These are phyloP conservation scores for Trissoscelio sp. DNA, from an alignment of 2,888 invertebrate species.

Conservation along the genomic window DNA sequence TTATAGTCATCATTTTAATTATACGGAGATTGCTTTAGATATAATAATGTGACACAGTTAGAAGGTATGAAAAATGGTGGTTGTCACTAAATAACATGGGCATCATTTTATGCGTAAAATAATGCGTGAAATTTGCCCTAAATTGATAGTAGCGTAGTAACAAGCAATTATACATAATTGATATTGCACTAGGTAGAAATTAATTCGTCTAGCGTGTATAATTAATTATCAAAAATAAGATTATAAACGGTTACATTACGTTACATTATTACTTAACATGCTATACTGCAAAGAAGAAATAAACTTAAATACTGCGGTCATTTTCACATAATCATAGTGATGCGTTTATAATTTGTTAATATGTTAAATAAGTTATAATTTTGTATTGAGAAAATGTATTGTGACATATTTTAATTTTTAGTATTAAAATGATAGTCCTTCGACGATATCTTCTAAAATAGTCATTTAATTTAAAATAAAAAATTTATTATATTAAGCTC, in stretches of 20 bases:
- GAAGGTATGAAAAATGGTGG: background rate
- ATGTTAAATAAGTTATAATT: no score
- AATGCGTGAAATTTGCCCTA: slow-evolving; percentile 1
- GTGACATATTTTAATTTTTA: no score
- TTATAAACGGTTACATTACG: background rate
- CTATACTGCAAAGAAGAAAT: background rate
- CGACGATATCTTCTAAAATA: no score
- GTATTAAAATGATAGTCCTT: no score
- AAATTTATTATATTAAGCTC: no score
- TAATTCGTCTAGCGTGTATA: background rate
- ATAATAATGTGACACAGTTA: no score
- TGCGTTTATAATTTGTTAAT: no score
- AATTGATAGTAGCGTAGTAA: slow-evolving; percentile 5
- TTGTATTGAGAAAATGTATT: no score
- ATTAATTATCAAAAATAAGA: slow-evolving; percentile 10
- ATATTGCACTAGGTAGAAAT: background rate
- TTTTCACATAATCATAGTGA: background rate
- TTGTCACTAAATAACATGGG: background rate
- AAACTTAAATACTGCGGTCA: background rate
- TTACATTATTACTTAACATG: background rate
- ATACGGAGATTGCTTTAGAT: no score
- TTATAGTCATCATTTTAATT: no score
- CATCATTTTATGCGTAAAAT: background rate
- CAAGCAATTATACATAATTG: slow-evolving; percentile 2
- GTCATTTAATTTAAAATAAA: no score